Evolutionary conservation across 2,888 invertebrate genomes (phyloP).

Genomic region (Lepetodrilus schrolli): DNA sequence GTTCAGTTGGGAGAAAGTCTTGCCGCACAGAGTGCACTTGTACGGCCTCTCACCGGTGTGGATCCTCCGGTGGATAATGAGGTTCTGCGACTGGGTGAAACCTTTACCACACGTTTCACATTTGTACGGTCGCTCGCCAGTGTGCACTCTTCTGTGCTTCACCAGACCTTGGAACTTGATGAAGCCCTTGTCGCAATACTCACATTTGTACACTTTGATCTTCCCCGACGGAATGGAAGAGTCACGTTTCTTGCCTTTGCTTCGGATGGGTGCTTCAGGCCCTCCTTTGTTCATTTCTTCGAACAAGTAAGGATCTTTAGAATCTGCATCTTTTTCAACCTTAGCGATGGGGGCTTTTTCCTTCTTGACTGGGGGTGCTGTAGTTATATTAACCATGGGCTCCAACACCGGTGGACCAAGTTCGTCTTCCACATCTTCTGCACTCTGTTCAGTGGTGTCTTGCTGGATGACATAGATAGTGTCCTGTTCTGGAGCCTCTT

Average conservation of each 20-base stretch:
- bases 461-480: background rate
- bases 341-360: background rate
- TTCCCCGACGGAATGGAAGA: background rate
- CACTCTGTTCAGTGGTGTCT: background rate
- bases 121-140: conserved; percentile 9
- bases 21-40: conserved; percentile 6
- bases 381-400: background rate
- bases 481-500: background rate
- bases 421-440: background rate
- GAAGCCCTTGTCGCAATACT: conserved; percentile 12
- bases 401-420: background rate
- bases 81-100: conserved; percentile 12
- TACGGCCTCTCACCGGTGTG: conserved; percentile 14
- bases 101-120: conserved; percentile 16
- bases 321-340: background rate
- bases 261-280: background rate
- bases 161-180: conserved; percentile 15
- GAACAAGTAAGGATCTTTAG: conserved; percentile 12
- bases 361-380: background rate
- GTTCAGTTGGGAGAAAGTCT: conserved; percentile 9
- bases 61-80: conserved; percentile 18
- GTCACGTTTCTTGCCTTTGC: conserved; percentile 12
- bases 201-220: conserved; percentile 20
- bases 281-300: conserved; percentile 9
- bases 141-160: conserved; percentile 4